Evolutionary conservation across 2,797 vertebrate species (phyloP), one percentile per base, ranked within the genome.

Genomic region (Schizopygopsis pylzovi): DNA sequence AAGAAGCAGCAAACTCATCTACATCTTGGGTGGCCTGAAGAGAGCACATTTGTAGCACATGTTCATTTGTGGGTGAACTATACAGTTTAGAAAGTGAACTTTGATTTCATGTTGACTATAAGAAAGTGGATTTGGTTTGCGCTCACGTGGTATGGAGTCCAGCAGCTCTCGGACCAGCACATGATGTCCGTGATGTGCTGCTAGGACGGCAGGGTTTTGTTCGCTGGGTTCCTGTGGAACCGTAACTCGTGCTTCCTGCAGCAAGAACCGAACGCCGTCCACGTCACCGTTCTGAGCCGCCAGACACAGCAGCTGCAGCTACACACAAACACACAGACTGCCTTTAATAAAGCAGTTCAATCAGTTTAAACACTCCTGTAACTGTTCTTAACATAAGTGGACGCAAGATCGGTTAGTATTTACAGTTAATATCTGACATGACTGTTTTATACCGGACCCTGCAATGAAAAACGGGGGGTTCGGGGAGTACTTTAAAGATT

Each of bases 171-270:
- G 95, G 76, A 97, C 95, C 6, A 98, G 4, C 0, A 92, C 89
- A 10, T 91, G 86, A 68, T 98, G 96, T 39, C 98, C 98, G 4
- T 93, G 95, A 88, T 95, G 95, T 0, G 97, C 96, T 0, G 98
- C 98, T 84, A 97, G 88, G 89, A 99, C 95, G 0, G 96, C 97
- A 0, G 98, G 97, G 75, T 99, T 97, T 88, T 93, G 94, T 45
- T 96, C 94, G 0, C 90, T 95, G 4, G 96, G 97, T 70, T 98
- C 96, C 0, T 91, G 94, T 0, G 96, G 94, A 4, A 98, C 87
- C 20, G 91, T 9, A 71, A 97, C 91, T 4, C 61, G 79, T 0
- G 93, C 96, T 10, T 98, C 95, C 11, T 94, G 94, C 61, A 99
- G 94, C 68, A 99, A 94, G 89, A 97, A 98, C n/a, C 90, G 91